phyloP scores from a whole-genome alignment of 2,888 invertebrate species.

The Tipula vernalis region DNA sequence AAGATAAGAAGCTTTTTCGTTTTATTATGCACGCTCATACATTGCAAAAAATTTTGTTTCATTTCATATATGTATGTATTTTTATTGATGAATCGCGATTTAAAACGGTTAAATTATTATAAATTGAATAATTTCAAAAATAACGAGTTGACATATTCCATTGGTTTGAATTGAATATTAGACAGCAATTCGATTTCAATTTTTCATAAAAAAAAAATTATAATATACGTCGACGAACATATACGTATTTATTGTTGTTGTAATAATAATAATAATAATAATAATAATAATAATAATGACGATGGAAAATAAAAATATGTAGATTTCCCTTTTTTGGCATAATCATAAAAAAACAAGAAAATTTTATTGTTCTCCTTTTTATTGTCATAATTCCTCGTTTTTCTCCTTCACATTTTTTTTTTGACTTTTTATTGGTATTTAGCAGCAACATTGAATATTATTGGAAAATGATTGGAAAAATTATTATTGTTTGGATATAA shows the following conservation, averaged over 20 bases:
- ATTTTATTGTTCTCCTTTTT: not conserved
- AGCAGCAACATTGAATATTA: not conserved
- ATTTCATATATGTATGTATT: not conserved
- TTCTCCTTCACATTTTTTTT: not conserved
- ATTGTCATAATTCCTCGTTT: not conserved
- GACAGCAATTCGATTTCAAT: not conserved
- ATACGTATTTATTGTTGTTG: not conserved
- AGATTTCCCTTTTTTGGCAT: not conserved
- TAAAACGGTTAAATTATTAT: not conserved
- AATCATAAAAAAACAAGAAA: not conserved
- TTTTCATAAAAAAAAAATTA: not conserved
- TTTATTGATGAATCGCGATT: not conserved
- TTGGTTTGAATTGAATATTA: constrained; percentile 4
- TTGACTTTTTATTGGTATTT: not conserved
- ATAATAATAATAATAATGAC: not conserved
- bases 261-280: not conserved
- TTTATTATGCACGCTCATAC: not conserved
- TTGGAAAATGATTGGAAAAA: not conserved
- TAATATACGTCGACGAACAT: not conserved
- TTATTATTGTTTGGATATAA: not conserved
- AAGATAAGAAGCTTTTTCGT: not conserved
- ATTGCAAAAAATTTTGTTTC: not conserved
- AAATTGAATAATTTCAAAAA: not conserved
- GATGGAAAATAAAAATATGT: not conserved
- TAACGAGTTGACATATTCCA: not conserved